These are phyloP conservation scores for Gymnopithys bicolor DNA, from an alignment of 2,797 vertebrate species.

Conservation along the genomic window DNA sequence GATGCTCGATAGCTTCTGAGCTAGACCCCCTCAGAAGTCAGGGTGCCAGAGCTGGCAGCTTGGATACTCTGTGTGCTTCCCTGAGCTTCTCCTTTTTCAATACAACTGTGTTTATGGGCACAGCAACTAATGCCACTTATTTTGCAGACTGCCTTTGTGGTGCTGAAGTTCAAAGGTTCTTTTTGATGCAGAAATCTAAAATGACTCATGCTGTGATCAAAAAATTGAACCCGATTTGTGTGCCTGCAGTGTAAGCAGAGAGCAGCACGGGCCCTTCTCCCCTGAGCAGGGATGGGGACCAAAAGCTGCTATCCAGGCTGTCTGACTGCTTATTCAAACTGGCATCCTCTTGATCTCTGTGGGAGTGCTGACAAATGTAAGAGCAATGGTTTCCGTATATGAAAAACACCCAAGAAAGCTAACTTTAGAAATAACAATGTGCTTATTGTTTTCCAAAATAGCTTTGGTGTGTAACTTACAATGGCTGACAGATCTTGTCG, in stretches of 20 bases:
- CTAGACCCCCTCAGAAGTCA: neutral
- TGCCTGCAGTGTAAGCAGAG: neutral
- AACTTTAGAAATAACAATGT: neutral
- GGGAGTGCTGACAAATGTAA: neutral
- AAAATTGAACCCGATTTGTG: neutral
- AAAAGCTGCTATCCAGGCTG: neutral
- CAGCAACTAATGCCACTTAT: neutral
- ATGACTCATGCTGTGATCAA: neutral
- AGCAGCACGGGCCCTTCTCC: neutral
- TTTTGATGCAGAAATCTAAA: neutral
- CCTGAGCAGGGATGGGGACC: neutral
- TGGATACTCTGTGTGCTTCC: neutral
- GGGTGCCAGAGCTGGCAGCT: accelerated
- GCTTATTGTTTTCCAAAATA: constrained; percentile 20
- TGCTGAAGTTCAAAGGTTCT: neutral
- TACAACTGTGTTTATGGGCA: neutral
- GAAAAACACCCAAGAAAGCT: neutral
- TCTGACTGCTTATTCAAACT: neutral
- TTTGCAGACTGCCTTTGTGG: neutral
- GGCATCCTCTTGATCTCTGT: neutral
- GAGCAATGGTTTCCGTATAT: neutral
- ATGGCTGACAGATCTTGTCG: neutral
- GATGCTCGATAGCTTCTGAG: neutral
- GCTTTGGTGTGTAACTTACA: neutral
- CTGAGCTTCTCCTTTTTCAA: neutral